Base-by-base conservation (phyloP, 2,797 vertebrate genomes). In the Masticophis lateralis region DNA sequence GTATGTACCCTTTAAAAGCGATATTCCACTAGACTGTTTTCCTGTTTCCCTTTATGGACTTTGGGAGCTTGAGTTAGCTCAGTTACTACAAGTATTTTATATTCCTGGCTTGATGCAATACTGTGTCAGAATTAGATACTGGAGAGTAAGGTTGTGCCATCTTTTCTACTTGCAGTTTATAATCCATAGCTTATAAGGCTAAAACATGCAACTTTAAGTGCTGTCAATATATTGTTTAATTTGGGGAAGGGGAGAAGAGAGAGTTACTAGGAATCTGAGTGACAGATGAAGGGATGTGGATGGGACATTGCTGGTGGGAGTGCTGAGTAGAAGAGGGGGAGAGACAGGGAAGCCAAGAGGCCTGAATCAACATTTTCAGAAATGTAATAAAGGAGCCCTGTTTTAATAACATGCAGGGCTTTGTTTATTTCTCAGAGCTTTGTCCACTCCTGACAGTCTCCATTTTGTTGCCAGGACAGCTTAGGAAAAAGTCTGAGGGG, bases 331-430 rank as follows among this genome's bases (percentile, higher is more conserved):
- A 96, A 95, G 95, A 96, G 94, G 91, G 94, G 95, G 87, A 95
- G 59, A 83, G 93, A 95, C 92, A 63, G 22, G 92, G 93, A 92
- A 96, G 94, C 96, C 96, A 97, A 94, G 93, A 95, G 94, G 96
- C 91, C 96, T 95, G 95, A 95, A 55, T 96, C 96, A 96, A 96
- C 90, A 94, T 93, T 95, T 94, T 93, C 96, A 96, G 95, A 43
- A 86, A 91, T 95, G 94, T 93, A 91, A 96, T 94, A 94, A 96
- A 91, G 93, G 87, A 90, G 90, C 89, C 91, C 9, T 93, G 94
- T 87, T 95, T 91, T 95, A 95, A 95, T 93, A 94, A 95, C 94
- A 93, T 94, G 93, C 94, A 92, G 91, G 92, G 88, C 94, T 96
- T 93, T 92, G 88, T 96, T 97, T 95, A 92, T 95, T 97, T 96